A percentile compares a stretch with the other conserved stretches of the same genome.
Conservation (phyloP, 2,113 vertebrate species). For the Lipophrys pholis region DNA sequence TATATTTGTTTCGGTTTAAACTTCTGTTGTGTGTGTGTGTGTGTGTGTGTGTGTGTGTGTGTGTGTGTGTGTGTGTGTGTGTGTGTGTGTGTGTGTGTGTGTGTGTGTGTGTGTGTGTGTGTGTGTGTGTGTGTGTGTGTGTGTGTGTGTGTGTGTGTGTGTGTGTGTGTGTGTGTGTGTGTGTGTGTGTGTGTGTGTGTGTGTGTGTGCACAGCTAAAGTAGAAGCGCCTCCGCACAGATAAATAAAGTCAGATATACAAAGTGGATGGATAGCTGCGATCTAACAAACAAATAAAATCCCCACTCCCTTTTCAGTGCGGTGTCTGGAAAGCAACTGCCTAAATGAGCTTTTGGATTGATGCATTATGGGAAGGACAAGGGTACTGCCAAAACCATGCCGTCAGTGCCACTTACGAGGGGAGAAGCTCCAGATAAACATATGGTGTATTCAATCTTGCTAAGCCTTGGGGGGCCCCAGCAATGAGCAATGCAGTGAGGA, state of each 20-base stretch:
- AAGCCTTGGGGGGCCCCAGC: slow-evolving; percentile 65
- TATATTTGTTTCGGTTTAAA: too few relatives aligned
- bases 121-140: too few relatives aligned
- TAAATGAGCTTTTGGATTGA: slow-evolving; percentile 70
- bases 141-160: too few relatives aligned
- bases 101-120: too few relatives aligned
- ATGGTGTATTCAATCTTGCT: slow-evolving; percentile 77
- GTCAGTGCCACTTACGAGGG: slow-evolving; percentile 65
- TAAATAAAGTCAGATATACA: slow-evolving; percentile 23
- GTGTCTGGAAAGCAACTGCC: slow-evolving; percentile 52
- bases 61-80: too few relatives aligned
- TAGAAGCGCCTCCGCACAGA: neutral
- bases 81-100: too few relatives aligned
- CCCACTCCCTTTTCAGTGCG: slow-evolving; percentile 26
- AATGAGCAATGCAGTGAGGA: slow-evolving; percentile 67
- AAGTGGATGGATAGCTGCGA: slow-evolving; percentile 28
- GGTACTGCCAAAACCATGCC: slow-evolving; percentile 66
- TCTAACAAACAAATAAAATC: slow-evolving; percentile 44
- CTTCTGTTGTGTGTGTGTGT: too few relatives aligned
- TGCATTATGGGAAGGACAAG: slow-evolving; percentile 68
- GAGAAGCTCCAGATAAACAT: slow-evolving; percentile 75
- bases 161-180: too few relatives aligned
- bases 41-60: too few relatives aligned
- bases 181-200: too few relatives aligned
- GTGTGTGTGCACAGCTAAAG: too few relatives aligned